Base-by-base conservation (phyloP, 2,888 invertebrate species). In the Ochropleura plecta region DNA sequence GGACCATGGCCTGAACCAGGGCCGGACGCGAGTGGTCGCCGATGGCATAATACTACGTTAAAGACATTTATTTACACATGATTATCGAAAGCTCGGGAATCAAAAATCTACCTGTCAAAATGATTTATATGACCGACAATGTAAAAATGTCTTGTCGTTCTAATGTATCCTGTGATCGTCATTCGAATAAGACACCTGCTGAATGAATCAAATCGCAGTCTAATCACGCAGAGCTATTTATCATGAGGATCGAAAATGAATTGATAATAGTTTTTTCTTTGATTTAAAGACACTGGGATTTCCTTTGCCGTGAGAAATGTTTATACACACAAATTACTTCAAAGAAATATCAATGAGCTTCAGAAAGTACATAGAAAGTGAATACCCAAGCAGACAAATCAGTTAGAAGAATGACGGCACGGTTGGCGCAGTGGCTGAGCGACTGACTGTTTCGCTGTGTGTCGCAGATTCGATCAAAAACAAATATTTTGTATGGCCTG, bases 161-260 rank as follows among this genome's bases (percentile, higher is more conserved):
- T 64, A 73, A 73, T 40, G 42, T 79, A 48, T 20, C 42, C 59
- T 20, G 73, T 46, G 55, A 57, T 1, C 20, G 46, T 51, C 42
- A 51, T 73, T 57, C n/a, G 49, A 73, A 73, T 63, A 51, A 59
- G 14, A 8, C 53, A 12, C 44, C 63, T 59, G 5, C 30, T 30
- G 30, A 69, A 55, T 73, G 49, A 78, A 49, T 73, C 44, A 20
- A 55, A 64, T 60, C 30, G 42, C 1, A 79, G 40, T 80, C 64
- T 3, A 49, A 75, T 65, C 78, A 79, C 78, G 80, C 5, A 12
- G 8, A n/a, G 14, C 48, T 57, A 79, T 78, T 74, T 74, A 79
- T 79, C 66, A 74, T 16, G 59, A 3, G 5, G 4, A 55, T 79
- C 18, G 64, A 69, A 79, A 60, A 69, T 60, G 69, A 79, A 75